Evolutionary conservation across 2,888 invertebrate species (phyloP), one percentile per base, ranked within the genome.

Genomic region (Folsomia manolachei): DNA sequence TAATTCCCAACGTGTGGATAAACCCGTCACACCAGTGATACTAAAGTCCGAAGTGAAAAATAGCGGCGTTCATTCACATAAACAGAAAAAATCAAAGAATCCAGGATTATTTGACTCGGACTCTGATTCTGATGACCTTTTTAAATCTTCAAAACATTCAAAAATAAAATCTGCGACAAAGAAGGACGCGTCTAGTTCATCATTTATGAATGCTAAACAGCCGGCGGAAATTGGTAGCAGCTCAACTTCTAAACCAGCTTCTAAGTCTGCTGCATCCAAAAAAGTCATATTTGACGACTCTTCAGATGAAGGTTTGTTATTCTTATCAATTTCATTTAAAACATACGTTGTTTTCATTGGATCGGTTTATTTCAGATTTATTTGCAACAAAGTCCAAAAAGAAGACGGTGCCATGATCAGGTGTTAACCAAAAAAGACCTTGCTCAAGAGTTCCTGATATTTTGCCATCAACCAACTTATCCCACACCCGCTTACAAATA

Each of bases 271-370:
- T 14, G 39, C 63, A 4, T 14, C 27, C 27, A 60, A 25, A 24
- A 70, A 18, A 19, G 1, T 53, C 2, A 26, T 70, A 25, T 70
- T 70, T 53, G 63, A 63, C 11, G 70, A 70, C 25, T 70, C 70
- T 21, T 70, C 70, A 2, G 70, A 70, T 70, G 70, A 70, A 19
- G 70, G 70, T 63, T n/a, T n/a, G n/a, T n/a, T n/a, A n/a, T n/a
- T n/a, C n/a, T n/a, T n/a, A n/a, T n/a, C 24, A 19, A 25, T 11
- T 25, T 26, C 7, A n/a, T 39, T 39, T 39, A 39, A 39, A 39
- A 39, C 14, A 9, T 39, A 39, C 39, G 14, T 27, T 21, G 27
- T 63, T 14, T 19, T 21, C 18, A 65, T 23, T 65, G 39, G 19
- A 60, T 21, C 19, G 9, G 27, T 25, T 53, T 53, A 56, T 56